Evolutionary conservation across 2,888 invertebrate genomes (phyloP), one percentile per base, ranked within the genome.

Genomic region (Cerastoderma edule): DNA sequence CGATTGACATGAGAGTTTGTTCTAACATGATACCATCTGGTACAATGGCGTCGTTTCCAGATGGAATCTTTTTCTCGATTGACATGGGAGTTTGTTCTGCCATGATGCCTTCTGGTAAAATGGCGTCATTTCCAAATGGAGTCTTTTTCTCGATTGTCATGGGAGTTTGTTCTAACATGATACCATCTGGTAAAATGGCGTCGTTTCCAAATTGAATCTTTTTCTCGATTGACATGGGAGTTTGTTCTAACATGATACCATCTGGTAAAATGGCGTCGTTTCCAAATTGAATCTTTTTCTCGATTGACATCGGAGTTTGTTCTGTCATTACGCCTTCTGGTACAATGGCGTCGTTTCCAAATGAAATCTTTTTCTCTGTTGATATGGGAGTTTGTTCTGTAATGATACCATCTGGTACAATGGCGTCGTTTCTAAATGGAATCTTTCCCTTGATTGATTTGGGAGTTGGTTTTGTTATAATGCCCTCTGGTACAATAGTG

Each of bases 91-190:
- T n/a, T n/a, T n/a, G 4, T 50, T 50, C 22, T 10, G 19, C 5
- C 22, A 50, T 50, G n/a, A 24, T 4, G 27, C 8, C 13, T 53
- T 53, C 53, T 22, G 3, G 24, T 39, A 24, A 27, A 3, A 66
- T 50, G 33, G 53, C 30, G n/a, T 66, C 53, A 30, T n/a, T 50
- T 32, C 66, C 66, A 22, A 50, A 50, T 50, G 53, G 50, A 10
- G 33, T 16, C 28, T 33, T 32, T 28, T 65, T 22, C 5, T 65
- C 24, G n/a, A n/a, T n/a, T n/a, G n/a, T n/a, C n/a, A n/a, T n/a
- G n/a, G n/a, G n/a, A n/a, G 10, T 10, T 10, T 44, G 44, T 16
- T 10, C 16, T 44, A 44, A 44, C 16, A 44, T n/a, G n/a, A n/a
- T n/a, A n/a, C n/a, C n/a, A n/a, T 53, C 53, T 2, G n/a, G n/a